These are phyloP conservation scores for Colaptes auratus DNA, from an alignment of 2,113 vertebrate species.

Conservation along the genomic window DNA sequence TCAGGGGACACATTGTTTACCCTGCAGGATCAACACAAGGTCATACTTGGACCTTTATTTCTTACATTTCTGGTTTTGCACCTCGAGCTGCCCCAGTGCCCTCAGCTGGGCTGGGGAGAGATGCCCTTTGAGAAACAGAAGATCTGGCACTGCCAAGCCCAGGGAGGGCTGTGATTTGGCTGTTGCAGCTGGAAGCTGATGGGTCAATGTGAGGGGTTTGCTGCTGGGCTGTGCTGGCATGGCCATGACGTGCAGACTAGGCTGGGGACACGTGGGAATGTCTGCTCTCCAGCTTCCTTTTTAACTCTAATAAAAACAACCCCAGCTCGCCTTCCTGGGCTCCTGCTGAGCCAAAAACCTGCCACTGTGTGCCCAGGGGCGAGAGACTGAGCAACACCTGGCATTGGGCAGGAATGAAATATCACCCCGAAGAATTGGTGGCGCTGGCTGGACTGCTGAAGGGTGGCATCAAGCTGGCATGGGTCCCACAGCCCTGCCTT, in stretches of 20 bases:
- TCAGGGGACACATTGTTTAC: neutral
- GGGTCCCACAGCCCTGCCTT: neutral
- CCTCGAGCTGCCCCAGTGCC: neutral
- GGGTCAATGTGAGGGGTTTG: neutral
- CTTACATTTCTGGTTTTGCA: neutral
- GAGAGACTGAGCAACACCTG: neutral
- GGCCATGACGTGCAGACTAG: neutral
- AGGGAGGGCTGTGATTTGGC: neutral
- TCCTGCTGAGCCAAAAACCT: neutral
- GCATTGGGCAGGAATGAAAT: rapidly evolving
- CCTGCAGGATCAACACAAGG: neutral
- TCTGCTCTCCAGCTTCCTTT: slow-evolving; percentile 24
- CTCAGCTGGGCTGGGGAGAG: rapidly evolving
- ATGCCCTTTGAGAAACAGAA: neutral
- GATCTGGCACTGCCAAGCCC: neutral
- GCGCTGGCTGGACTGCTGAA: rapidly evolving
- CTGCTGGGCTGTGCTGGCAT: neutral
- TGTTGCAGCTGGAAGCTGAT: neutral
- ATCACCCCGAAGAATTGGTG: rapidly evolving
- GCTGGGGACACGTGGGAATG: neutral
- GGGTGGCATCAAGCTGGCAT: neutral
- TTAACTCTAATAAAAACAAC: neutral
- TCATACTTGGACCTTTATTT: neutral
- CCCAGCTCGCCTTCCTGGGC: neutral
- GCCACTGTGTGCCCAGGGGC: neutral